phyloP scores from a whole-genome alignment of 2,113 vertebrate species.

The Silurus glanis region DNA sequence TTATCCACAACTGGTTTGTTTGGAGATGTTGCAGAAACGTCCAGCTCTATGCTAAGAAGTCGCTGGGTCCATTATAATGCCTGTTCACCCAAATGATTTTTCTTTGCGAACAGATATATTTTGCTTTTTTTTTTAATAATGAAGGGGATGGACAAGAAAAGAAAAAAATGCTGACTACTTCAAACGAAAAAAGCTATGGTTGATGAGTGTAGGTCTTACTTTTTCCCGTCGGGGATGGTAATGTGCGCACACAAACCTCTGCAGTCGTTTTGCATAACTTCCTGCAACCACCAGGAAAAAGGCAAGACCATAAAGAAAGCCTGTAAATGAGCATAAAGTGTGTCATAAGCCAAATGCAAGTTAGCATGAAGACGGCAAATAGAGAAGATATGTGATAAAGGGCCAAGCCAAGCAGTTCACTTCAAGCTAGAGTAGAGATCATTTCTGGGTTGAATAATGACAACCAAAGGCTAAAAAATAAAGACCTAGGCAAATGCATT shows the following conservation, averaged over 20 bases:
- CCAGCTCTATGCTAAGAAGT: background rate
- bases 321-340: constrained; percentile 63
- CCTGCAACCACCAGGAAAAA: constrained; percentile 73
- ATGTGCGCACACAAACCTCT: constrained; percentile 74
- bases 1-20: background rate
- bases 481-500: background rate
- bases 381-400: too few relatives aligned
- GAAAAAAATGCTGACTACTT: background rate
- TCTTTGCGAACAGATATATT: background rate
- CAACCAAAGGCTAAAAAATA: background rate
- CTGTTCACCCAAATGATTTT: background rate
- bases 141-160: background rate
- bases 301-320: constrained; percentile 75
- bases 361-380: background rate
- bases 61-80: background rate
- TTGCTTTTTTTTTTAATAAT: background rate
- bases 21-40: background rate
- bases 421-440: background rate
- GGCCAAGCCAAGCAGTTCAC: background rate
- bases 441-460: background rate
- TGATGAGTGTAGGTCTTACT: constrained; percentile 61
- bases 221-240: constrained; percentile 78
- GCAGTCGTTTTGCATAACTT: constrained; percentile 71
- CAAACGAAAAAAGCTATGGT: background rate
- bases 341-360: background rate